A percentile compares a stretch with the other conserved stretches of the same genome.
Conservation (phyloP, 2,113 vertebrate genomes). For the Pristiophorus japonicus region DNA sequence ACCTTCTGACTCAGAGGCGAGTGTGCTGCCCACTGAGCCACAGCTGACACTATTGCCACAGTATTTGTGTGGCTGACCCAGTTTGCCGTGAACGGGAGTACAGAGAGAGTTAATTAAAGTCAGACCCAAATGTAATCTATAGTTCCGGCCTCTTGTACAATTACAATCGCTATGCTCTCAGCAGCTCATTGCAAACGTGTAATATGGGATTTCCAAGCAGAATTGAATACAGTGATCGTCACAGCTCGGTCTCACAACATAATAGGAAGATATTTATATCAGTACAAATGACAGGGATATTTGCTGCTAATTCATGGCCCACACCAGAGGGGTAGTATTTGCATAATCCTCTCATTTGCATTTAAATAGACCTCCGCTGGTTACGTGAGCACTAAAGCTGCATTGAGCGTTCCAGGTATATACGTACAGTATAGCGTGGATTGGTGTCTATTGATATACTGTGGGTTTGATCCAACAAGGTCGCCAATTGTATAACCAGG, state of each 20-base stretch:
- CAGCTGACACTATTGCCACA: no score
- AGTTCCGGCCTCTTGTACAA: background rate
- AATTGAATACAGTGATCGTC: background rate
- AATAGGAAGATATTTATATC: background rate
- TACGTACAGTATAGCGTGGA: no score
- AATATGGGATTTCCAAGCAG: background rate
- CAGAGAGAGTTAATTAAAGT: background rate
- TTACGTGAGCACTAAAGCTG: background rate
- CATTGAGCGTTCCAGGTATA: background rate
- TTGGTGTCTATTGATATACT: background rate
- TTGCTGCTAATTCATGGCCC: background rate
- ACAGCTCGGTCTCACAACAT: background rate
- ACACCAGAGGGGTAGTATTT: background rate
- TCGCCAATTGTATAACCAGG: background rate
- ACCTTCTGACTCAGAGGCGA: no score
- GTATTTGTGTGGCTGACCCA: no score
- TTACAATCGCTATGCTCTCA: background rate
- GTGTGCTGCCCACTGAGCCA: no score
- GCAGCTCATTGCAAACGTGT: background rate
- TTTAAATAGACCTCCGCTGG: conserved; percentile 5
- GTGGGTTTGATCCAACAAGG: background rate
- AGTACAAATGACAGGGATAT: background rate
- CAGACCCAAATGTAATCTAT: background rate
- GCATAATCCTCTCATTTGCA: background rate
- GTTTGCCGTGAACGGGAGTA: background rate